Evolutionary conservation across 2,797 vertebrate genomes (phyloP).

Genomic region (Acanthurus lineatus): DNA sequence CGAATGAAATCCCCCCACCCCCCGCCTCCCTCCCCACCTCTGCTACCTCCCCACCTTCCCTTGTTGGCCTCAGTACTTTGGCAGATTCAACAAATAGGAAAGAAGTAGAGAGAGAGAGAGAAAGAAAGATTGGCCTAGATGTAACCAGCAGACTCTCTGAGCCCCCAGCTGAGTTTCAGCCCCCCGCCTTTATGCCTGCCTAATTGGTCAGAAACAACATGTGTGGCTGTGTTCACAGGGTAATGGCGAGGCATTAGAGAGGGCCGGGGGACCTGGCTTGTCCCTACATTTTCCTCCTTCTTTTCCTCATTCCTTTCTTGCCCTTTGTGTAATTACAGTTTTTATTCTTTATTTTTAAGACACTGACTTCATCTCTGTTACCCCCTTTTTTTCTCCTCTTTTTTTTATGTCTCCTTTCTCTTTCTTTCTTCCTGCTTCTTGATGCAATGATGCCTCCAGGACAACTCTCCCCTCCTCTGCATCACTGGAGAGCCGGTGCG

Average conservation of each 20-base stretch:
- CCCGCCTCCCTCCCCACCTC: not conserved
- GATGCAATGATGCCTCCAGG: slow-evolving; percentile 22
- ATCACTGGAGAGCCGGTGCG: slow-evolving; percentile 31
- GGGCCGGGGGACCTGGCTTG: slow-evolving; percentile 39
- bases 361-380: not conserved
- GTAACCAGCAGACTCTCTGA: slow-evolving; percentile 67
- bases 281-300: slow-evolving; percentile 17
- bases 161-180: slow-evolving; percentile 68
- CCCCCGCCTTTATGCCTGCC: slow-evolving; percentile 76
- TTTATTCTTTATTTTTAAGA: slow-evolving; percentile 13
- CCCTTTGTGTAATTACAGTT: slow-evolving; percentile 23
- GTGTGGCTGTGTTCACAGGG: slow-evolving; percentile 65
- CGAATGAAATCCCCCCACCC: slow-evolving; percentile 34
- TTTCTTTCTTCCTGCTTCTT: slow-evolving; percentile 16
- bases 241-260: slow-evolving; percentile 62
- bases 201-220: slow-evolving; percentile 83
- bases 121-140: slow-evolving; percentile 72
- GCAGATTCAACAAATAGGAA: slow-evolving; percentile 60
- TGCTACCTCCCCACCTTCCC: not conserved
- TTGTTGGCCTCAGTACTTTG: slow-evolving; percentile 35
- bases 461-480: slow-evolving; percentile 56
- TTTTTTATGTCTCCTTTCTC: not conserved
- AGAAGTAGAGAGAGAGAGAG: slow-evolving; percentile 7
- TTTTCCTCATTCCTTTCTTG: slow-evolving; percentile 4
- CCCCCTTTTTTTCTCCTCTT: not conserved